Base-by-base conservation (phyloP, 2,888 invertebrate genomes). In the Heliconius sara region DNA sequence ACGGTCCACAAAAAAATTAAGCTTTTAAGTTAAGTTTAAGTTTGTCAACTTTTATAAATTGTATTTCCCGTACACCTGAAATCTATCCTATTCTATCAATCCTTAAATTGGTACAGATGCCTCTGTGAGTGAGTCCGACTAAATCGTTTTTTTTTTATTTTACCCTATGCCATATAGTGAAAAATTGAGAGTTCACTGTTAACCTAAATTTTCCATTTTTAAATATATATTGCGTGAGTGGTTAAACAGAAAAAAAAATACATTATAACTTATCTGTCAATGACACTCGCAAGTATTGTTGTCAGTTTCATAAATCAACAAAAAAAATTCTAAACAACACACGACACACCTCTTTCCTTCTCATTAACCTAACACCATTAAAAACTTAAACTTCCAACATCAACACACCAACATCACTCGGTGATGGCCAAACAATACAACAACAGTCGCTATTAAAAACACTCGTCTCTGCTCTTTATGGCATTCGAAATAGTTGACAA, bases 371-470 rank as follows among this genome's bases (percentile, higher is more conserved):
- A 60, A 47, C 39, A 25, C 13, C 13, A 43, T 65, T 43, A 75
- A 43, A 74, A 74, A 13, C 12, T 70, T 25, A 47, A 25, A 22
- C 39, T 22, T 22, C 65, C 43, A 66, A 30, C 34, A n/a, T 27
- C 57, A 57, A 30, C 72, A 75, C 65, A 43, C 74, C 75, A 75
- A 43, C 25, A 43, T 47, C 65, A 75, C 43, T 25, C 65, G 16
- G 12, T 47, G 12, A 43, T 65, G 43, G 13, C 30, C 39, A 66
- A 75, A 75, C 39, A 68, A 60, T 43, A 68, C 67, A 67, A 57
- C 67, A 27, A 52, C 27, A 65, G 63, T 72, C 9, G 60, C 78
- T 66, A 78, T 78, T 78, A 78, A 78, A 78, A 78, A 78, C 78
- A 78, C 74, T 67, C 74, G 74, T 57, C 67, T 52, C 57, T 77